Evolutionary conservation across 2,797 vertebrate genomes (phyloP), one percentile per base, ranked within the genome.

Genomic region (Poecilia velifera): DNA sequence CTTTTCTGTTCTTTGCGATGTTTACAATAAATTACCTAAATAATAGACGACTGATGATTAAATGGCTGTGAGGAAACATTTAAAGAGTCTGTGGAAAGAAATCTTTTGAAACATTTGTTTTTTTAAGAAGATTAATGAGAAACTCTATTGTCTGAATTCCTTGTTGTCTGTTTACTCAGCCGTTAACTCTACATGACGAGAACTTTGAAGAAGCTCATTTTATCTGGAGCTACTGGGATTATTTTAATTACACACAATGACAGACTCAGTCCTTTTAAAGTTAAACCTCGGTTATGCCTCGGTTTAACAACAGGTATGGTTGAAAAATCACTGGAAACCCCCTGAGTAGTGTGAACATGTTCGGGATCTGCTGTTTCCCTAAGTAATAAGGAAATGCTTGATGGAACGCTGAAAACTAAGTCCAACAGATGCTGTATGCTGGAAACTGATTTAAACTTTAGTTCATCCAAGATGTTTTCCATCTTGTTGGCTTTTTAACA

Each of bases 161-260:
- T 72, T 55, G 49, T 82, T 80, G 75, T 79, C 10, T 79, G 84
- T 91, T 87, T 88, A 84, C 83, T 87, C 75, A 89, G 83, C 81
- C 71, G 34, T 80, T 86, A 59, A 74, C 73, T 76, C 78, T 76
- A 14, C 39, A 31, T 82, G 59, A 85, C 77, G 76, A 70, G 76
- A 79, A 53, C 74, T 83, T 53, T 84, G 79, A 89, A 79, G 86
- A 73, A 77, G 64, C 68, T 76, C 49, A 47, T 71, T 86, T 84
- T 68, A 70, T 81, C 78, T 72, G 77, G 90, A 92, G 89, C 72
- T 78, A 82, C 76, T 55, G 77, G 83, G 91, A 93, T 93, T 90
- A 92, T 79, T 80, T 59, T 91, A 88, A 92, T 92, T 93, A 91
- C 74, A 88, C 76, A 78, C 85, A 85, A 82, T 83, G 73, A 79